phyloP scores from a whole-genome alignment of 2,888 invertebrate species.

The Agrilus mali region DNA sequence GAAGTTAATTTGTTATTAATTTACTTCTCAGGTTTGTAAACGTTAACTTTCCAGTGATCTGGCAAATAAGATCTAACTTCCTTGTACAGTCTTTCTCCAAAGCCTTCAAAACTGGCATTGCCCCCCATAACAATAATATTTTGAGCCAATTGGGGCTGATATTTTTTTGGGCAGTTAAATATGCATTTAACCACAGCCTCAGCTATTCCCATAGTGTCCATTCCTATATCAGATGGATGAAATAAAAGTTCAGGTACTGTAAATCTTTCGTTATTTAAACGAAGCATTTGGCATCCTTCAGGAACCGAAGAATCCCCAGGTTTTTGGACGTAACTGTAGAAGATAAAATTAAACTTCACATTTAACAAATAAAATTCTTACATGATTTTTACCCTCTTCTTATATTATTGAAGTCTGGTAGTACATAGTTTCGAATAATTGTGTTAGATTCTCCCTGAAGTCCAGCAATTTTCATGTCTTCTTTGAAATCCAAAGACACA shows the following conservation, averaged over 20 bases:
- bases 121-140: slow-evolving; percentile 83
- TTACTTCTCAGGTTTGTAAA: slow-evolving; percentile 56
- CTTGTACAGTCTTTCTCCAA: slow-evolving; percentile 60
- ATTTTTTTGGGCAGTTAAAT: slow-evolving; percentile 57
- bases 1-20: slow-evolving; percentile 13
- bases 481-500: slow-evolving; percentile 72
- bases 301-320: slow-evolving; percentile 18
- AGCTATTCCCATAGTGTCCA: slow-evolving; percentile 81
- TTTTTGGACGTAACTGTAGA: slow-evolving; percentile 24
- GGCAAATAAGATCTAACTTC: slow-evolving; percentile 72
- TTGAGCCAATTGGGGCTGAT: slow-evolving; percentile 63
- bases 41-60: slow-evolving; percentile 62
- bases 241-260: slow-evolving; percentile 91
- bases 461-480: slow-evolving; percentile 62
- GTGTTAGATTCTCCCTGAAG: slow-evolving; percentile 48
- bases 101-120: slow-evolving; percentile 68
- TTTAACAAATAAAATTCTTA: slow-evolving; percentile 2
- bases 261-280: slow-evolving; percentile 88
- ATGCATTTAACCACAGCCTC: slow-evolving; percentile 76
- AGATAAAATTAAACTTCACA: not conserved
- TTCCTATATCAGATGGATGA: slow-evolving; percentile 87
- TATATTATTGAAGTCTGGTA: slow-evolving; percentile 90
- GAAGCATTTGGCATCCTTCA: slow-evolving; percentile 53
- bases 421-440: slow-evolving; percentile 78
- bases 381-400: slow-evolving; percentile 53